These are phyloP conservation scores for Ceratina calcarata DNA, from an alignment of 1,140 invertebrate genomes.

Conservation along the genomic window DNA sequence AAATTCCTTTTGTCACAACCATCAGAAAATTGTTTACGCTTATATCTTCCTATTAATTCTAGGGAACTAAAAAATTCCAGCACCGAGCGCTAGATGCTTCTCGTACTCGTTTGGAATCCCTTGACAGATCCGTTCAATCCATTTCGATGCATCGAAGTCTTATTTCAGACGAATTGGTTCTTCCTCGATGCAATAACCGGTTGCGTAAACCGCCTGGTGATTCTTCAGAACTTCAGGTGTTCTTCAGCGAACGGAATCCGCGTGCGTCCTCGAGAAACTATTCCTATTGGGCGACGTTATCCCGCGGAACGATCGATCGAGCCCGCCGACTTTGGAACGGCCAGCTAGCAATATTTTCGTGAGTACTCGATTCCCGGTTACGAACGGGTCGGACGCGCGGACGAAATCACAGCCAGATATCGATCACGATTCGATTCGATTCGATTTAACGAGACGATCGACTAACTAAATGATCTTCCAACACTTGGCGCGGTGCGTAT, in stretches of 20 bases:
- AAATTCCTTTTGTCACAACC: too few species aligned
- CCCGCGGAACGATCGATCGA: slow-evolving; percentile 24
- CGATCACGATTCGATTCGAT: too few species aligned
- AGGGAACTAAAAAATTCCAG: too few species aligned
- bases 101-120: too few species aligned
- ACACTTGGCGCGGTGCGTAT: slow-evolving; percentile 57
- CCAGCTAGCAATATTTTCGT: not conserved
- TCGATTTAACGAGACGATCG: not conserved
- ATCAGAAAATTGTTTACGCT: too few species aligned
- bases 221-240: not conserved
- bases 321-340: slow-evolving; percentile 6
- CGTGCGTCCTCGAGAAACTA: not conserved
- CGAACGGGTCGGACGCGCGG: not conserved
- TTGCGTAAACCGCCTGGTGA: too few species aligned
- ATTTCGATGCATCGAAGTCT: too few species aligned
- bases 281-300: slow-evolving; percentile 14
- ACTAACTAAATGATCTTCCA: slow-evolving; percentile 60
- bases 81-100: too few species aligned
- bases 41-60: too few species aligned
- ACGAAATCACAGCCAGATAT: slow-evolving; percentile 11
- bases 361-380: not conserved
- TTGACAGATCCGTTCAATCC: too few species aligned
- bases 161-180: too few species aligned
- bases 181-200: too few species aligned
- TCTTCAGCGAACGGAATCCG: not conserved